phyloP scores from a whole-genome alignment of 2,113 vertebrate genomes.

The Phalacrocorax aristotelis region DNA sequence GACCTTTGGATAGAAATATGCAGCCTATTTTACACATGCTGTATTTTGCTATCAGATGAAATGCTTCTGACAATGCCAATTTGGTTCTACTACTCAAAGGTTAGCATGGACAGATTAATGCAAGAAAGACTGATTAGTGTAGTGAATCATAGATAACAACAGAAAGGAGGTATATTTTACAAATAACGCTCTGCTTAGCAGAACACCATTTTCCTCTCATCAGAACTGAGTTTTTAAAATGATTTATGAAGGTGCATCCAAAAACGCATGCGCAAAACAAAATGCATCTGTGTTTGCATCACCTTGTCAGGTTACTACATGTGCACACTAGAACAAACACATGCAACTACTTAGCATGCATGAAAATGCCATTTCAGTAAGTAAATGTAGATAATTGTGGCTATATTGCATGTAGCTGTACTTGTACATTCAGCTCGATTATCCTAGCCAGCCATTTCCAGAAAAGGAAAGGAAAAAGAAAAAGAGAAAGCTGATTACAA shows the following conservation, averaged over 20 bases:
- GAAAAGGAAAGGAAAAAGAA: constrained; percentile 59
- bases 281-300: constrained; percentile 62
- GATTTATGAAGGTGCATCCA: constrained; percentile 56
- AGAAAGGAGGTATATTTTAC: constrained; percentile 3
- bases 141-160: background rate
- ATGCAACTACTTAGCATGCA: constrained; percentile 64
- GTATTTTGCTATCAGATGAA: constrained; percentile 39
- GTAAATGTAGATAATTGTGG: constrained; percentile 43
- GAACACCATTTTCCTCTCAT: constrained; percentile 8
- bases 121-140: constrained; percentile 17
- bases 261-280: constrained; percentile 60
- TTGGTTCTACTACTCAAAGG: constrained; percentile 37
- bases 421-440: constrained; percentile 63
- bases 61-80: constrained; percentile 32
- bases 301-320: constrained; percentile 50
- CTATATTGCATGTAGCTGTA: constrained; percentile 57
- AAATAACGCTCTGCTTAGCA: constrained; percentile 37
- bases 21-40: constrained; percentile 2
- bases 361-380: constrained; percentile 52
- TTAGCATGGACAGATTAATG: constrained; percentile 53
- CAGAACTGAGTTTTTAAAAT: constrained; percentile 29
- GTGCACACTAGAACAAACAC: constrained; percentile 53
- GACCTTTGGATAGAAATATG: constrained; percentile 55
- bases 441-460: constrained; percentile 66
- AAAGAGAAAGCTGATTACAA: constrained; percentile 63